Evolutionary conservation across 2,888 invertebrate genomes (phyloP).

Genomic region (Perizoma affinitatum): DNA sequence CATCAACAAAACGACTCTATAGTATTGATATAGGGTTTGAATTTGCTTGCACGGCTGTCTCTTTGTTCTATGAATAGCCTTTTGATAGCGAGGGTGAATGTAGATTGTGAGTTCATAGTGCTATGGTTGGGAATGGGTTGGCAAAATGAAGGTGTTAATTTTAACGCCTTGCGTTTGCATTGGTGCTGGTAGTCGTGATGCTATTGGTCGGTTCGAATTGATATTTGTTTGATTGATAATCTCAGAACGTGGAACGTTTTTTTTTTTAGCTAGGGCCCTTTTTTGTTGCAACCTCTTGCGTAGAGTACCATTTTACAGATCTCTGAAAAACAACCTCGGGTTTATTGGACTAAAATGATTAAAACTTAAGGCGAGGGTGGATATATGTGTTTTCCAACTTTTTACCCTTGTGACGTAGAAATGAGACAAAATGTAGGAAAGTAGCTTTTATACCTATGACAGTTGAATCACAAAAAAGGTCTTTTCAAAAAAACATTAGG

Average conservation of each 20-base stretch:
- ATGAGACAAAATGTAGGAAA: too few relatives aligned
- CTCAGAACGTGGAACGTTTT: slow-evolving; percentile 1
- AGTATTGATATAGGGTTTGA: slow-evolving; percentile 33
- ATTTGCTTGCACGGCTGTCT: slow-evolving; percentile 40
- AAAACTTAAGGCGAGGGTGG: too few relatives aligned
- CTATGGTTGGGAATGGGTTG: slow-evolving; percentile 40
- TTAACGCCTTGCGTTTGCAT: slow-evolving; percentile 72
- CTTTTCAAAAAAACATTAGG: too few relatives aligned
- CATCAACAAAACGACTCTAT: slow-evolving; percentile 45
- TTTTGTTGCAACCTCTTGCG: too few relatives aligned
- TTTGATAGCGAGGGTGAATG: slow-evolving; percentile 14
- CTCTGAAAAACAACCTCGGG: too few relatives aligned
- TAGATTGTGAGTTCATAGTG: slow-evolving; percentile 1
- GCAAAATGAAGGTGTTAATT: slow-evolving; percentile 64
- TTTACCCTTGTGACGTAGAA: too few relatives aligned
- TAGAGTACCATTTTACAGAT: too few relatives aligned
- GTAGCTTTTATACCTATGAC: too few relatives aligned
- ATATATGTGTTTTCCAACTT: too few relatives aligned
- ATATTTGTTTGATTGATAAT: slow-evolving; percentile 43
- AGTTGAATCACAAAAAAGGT: too few relatives aligned
- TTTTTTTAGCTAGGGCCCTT: too few relatives aligned
- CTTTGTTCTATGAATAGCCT: slow-evolving; percentile 43
- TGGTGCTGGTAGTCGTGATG: slow-evolving; percentile 45
- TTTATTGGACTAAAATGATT: too few relatives aligned
- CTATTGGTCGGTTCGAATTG: slow-evolving; percentile 61